phyloP scores from a whole-genome alignment of 2,797 vertebrate species.

The Anas acuta region DNA sequence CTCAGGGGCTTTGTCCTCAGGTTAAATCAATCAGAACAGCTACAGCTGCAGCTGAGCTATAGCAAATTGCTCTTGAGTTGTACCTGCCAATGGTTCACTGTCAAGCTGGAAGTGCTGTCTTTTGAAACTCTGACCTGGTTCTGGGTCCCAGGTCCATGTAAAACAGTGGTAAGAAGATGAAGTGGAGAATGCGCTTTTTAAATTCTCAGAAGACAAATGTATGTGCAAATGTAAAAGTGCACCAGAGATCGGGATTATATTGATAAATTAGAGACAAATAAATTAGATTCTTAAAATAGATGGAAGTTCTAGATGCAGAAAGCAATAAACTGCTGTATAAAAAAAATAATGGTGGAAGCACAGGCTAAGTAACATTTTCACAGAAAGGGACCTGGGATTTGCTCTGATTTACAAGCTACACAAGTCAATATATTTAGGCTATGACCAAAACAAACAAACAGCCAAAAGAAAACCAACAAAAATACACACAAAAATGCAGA shows the following conservation, averaged over 20 bases:
- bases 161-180: background rate
- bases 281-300: background rate
- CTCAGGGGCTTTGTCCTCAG: background rate
- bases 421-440: background rate
- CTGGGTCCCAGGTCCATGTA: background rate
- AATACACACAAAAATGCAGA: too few species aligned
- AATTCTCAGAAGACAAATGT: background rate
- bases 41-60: background rate
- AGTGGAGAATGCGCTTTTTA: background rate
- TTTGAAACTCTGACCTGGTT: background rate
- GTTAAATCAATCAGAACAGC: background rate
- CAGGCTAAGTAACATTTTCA: background rate
- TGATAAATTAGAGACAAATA: background rate
- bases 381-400: background rate
- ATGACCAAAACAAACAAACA: background rate
- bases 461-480: background rate
- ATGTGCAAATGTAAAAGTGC: background rate
- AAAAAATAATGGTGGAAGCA: background rate
- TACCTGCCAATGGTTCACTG: background rate
- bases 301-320: background rate
- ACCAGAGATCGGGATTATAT: background rate
- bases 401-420: background rate
- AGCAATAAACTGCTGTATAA: background rate
- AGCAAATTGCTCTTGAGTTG: background rate
- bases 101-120: background rate